These are phyloP conservation scores for Lamprotornis superbus DNA, from an alignment of 2,113 vertebrate species.

Conservation along the genomic window DNA sequence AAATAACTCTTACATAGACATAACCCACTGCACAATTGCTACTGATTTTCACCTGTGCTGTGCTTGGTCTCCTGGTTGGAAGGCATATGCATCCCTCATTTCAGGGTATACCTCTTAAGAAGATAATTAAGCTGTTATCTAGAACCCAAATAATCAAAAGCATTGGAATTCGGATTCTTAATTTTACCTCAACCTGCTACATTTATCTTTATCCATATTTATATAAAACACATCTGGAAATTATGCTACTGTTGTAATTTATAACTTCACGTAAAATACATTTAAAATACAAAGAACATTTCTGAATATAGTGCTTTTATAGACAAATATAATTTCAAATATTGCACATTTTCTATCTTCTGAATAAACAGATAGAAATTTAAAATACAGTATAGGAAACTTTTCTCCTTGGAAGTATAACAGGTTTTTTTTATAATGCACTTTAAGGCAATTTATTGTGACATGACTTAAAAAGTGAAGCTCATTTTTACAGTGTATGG, in stretches of 20 bases:
- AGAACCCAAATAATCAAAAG: background rate
- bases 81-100: background rate
- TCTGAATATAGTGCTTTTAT: background rate
- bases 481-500: background rate
- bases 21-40: background rate
- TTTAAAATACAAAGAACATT: background rate
- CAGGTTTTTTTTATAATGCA: background rate
- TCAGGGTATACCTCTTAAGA: background rate
- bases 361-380: background rate
- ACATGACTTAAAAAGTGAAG: constrained; percentile 22
- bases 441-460: constrained; percentile 13
- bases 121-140: background rate
- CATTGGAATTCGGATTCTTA: background rate
- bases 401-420: background rate
- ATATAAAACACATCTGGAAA: background rate
- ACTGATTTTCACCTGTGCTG: background rate
- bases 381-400: background rate
- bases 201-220: background rate
- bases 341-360: background rate
- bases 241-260: background rate
- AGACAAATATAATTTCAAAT: background rate
- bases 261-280: background rate
- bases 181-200: background rate
- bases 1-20: background rate
- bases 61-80: background rate